phyloP scores from a whole-genome alignment of 2,888 invertebrate genomes.

The Xylota segnis region DNA sequence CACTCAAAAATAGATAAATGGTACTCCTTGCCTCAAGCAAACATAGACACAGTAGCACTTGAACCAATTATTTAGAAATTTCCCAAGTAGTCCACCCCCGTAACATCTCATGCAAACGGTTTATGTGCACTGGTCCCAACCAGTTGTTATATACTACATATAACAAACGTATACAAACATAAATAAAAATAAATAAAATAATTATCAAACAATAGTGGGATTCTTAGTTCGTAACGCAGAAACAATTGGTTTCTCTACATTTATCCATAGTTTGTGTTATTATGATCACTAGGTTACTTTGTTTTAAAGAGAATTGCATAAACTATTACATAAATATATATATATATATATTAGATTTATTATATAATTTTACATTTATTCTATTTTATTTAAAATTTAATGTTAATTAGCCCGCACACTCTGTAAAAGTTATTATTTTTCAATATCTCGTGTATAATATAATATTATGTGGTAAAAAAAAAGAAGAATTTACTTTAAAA shows the following conservation, averaged over 20 bases:
- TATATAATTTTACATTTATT: constrained; percentile 67
- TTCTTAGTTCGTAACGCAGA: constrained; percentile 51
- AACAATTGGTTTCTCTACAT: constrained; percentile 38
- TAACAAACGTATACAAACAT: constrained; percentile 30
- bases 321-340: constrained; percentile 47
- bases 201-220: constrained; percentile 60
- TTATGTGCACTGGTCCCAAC: constrained; percentile 21
- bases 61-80: constrained; percentile 12
- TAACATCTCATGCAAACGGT: background rate
- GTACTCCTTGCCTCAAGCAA: constrained; percentile 19
- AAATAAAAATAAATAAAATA: constrained; percentile 47
- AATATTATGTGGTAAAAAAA: constrained; percentile 34
- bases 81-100: background rate
- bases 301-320: constrained; percentile 68
- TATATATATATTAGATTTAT: constrained; percentile 66
- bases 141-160: constrained; percentile 28
- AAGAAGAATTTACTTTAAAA: constrained; percentile 49
- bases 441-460: constrained; percentile 60
- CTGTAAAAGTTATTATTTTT: constrained; percentile 24
- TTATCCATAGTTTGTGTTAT: constrained; percentile 48
- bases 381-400: constrained; percentile 73
- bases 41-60: constrained; percentile 26
- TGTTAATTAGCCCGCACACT: constrained; percentile 63
- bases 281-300: constrained; percentile 57
- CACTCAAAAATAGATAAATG: constrained; percentile 60